Percentiles rank a stretch among this genome's conserved stretches.
Conservation (phyloP, 53 echinoderm and acorn worm genomes). For the Crossaster papposus region DNA sequence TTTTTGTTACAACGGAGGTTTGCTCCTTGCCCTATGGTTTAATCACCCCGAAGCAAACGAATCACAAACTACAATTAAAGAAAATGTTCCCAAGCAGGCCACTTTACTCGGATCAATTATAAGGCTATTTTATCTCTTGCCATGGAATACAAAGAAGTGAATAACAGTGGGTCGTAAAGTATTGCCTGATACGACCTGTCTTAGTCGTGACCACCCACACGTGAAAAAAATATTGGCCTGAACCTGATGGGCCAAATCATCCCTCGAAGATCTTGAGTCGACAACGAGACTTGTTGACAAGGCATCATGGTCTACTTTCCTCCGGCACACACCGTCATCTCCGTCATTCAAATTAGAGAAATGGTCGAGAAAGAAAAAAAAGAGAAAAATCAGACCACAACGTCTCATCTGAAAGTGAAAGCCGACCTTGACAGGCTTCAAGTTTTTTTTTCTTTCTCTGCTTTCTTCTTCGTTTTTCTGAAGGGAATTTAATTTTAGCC, state of each 20-base stretch:
- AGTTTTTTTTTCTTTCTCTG: neutral
- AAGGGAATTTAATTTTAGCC: slow-evolving; percentile 20
- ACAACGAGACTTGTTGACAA: neutral
- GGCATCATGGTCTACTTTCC: neutral
- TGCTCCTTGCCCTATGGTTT: no score
- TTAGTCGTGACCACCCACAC: no score
- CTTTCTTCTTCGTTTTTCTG: neutral
- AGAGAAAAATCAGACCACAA: neutral
- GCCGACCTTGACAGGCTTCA: slow-evolving; percentile 32
- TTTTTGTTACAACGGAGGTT: no score
- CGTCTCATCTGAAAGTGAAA: neutral
- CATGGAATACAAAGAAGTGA: no score
- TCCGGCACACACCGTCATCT: neutral
- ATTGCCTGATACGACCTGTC: no score
- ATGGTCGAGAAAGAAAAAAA: neutral
- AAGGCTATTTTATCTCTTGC: no score
- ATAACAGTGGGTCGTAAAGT: no score
- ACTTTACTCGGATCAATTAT: neutral
- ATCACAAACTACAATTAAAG: no score
- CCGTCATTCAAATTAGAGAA: neutral
- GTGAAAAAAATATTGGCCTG: no score
- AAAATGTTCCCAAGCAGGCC: neutral
- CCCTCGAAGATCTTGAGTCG: neutral
- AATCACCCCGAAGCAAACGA: no score
- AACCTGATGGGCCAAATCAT: no score